Evolutionary conservation across 2,113 vertebrate species (phyloP).

Genomic region (Nibea coibor): DNA sequence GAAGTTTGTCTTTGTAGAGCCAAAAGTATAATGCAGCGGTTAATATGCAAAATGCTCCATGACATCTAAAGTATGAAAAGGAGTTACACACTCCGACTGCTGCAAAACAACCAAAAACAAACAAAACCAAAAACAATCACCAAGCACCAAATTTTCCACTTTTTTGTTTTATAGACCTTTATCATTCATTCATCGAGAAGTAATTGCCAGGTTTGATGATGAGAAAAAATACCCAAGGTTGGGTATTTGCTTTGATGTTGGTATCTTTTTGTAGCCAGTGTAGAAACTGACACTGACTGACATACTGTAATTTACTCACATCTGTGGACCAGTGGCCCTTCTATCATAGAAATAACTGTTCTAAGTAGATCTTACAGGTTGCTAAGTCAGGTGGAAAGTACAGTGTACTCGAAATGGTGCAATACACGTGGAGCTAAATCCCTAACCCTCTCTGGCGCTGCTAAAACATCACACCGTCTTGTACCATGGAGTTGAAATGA

Average conservation of each 20-base stretch:
- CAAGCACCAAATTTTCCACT: too few relatives aligned
- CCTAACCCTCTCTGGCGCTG: not conserved
- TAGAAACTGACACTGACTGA: not conserved
- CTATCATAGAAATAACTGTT: slow-evolving; percentile 18
- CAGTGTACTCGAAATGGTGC: not conserved
- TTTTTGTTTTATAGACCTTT: not conserved
- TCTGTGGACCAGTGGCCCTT: slow-evolving; percentile 24
- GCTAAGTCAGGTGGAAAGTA: slow-evolving; percentile 3
- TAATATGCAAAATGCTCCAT: too few relatives aligned
- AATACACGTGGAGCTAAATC: not conserved
- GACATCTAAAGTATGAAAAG: too few relatives aligned
- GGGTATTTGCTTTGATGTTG: too few relatives aligned
- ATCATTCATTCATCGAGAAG: not conserved
- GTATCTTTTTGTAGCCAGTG: not conserved
- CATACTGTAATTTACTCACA: slow-evolving; percentile 31
- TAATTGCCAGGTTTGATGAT: too few relatives aligned
- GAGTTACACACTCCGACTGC: too few relatives aligned
- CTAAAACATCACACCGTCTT: not conserved
- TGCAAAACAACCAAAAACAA: too few relatives aligned
- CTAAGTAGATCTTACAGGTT: slow-evolving; percentile 57
- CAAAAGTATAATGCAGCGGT: too few relatives aligned
- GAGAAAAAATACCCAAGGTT: not conserved
- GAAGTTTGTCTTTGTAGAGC: too few relatives aligned
- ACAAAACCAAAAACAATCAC: too few relatives aligned
- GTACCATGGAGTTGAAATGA: not conserved